phyloP scores from a whole-genome alignment of 2,888 invertebrate species.

The Deroplatys truncata region DNA sequence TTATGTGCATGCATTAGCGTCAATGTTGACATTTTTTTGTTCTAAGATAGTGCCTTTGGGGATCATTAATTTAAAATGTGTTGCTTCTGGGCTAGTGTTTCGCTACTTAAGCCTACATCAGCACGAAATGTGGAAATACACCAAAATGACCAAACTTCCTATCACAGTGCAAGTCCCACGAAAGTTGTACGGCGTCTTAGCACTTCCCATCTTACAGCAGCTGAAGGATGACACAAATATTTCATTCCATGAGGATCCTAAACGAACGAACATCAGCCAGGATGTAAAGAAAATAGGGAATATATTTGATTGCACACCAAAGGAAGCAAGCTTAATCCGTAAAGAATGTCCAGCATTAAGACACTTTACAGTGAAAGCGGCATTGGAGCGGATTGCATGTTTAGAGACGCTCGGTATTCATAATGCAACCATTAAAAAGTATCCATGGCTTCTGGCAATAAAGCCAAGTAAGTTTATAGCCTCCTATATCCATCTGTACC shows the following conservation, averaged over 20 bases:
- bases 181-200: background rate
- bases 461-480: background rate
- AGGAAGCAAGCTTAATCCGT: background rate
- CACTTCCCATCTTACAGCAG: background rate
- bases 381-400: constrained; percentile 34
- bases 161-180: background rate
- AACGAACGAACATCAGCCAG: background rate
- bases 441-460: constrained; percentile 38
- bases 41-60: too few species aligned
- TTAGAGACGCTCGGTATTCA: constrained; percentile 35
- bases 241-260: background rate
- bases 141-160: background rate
- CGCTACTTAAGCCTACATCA: background rate
- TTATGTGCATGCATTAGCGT: too few species aligned
- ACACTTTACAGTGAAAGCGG: background rate
- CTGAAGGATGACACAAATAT: background rate
- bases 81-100: too few species aligned
- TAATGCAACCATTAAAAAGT: constrained; percentile 34
- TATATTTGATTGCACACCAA: background rate
- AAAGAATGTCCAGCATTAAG: background rate
- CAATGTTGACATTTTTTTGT: too few species aligned
- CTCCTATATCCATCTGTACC: too few species aligned
- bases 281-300: background rate
- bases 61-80: too few species aligned
- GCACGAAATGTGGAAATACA: background rate